phyloP scores from a whole-genome alignment of 2,797 vertebrate genomes.

The Tragopan temminckii region DNA sequence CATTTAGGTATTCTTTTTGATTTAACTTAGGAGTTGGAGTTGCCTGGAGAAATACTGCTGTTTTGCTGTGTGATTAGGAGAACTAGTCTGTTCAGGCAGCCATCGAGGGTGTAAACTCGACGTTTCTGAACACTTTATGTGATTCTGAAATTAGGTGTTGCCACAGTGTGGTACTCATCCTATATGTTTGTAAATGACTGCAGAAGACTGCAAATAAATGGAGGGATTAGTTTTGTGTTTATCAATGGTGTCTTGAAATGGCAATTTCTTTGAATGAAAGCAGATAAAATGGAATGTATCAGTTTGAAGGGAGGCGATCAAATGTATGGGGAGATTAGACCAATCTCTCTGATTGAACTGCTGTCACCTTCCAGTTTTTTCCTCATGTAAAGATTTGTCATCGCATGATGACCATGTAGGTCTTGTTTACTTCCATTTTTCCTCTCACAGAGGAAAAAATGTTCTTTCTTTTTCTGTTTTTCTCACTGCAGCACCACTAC shows the following conservation, averaged over 20 bases:
- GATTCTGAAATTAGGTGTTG: neutral
- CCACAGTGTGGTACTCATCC: neutral
- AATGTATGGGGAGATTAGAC: neutral
- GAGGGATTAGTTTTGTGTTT: neutral
- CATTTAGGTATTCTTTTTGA: neutral
- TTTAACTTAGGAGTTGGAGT: neutral
- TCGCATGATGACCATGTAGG: neutral
- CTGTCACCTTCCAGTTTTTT: neutral
- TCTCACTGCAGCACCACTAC: neutral
- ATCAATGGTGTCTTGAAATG: neutral
- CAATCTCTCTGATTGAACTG: neutral
- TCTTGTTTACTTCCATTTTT: neutral
- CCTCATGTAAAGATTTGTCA: neutral
- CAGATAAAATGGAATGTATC: neutral
- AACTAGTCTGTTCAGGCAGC: neutral
- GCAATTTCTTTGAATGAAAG: neutral
- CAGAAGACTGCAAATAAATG: neutral
- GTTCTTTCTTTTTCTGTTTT: neutral
- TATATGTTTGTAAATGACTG: neutral
- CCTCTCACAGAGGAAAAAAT: neutral
- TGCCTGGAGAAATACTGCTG: neutral
- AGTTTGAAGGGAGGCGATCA: neutral
- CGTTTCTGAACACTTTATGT: neutral
- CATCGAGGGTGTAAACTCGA: neutral
- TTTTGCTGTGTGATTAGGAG: neutral